These are phyloP conservation scores for Phyllopteryx taeniolatus DNA, from an alignment of 2,113 vertebrate species.

Conservation along the genomic window DNA sequence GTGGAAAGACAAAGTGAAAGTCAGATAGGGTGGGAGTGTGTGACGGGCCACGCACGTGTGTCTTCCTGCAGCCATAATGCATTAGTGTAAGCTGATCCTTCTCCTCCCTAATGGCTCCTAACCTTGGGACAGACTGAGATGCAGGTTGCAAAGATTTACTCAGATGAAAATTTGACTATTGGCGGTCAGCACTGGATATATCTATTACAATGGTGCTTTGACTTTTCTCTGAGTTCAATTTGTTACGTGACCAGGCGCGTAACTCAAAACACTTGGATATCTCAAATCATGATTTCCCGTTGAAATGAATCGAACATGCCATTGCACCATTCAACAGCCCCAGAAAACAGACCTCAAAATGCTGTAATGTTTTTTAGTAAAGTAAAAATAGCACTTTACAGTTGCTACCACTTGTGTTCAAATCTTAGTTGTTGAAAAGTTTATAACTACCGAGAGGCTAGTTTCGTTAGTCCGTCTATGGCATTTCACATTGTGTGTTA, in stretches of 20 bases:
- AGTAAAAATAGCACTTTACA: no score
- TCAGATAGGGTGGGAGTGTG: conserved; percentile 12
- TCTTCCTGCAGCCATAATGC: conserved; percentile 14
- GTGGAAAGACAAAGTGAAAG: conserved; percentile 9
- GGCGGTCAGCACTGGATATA: neutral
- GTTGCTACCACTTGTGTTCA: no score
- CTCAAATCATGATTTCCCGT: neutral
- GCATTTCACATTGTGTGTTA: no score
- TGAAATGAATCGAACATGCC: neutral
- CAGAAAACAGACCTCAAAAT: neutral
- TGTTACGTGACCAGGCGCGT: neutral
- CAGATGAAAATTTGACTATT: neutral
- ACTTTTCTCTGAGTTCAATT: neutral
- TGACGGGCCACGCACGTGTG: conserved; percentile 5
- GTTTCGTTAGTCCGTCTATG: no score
- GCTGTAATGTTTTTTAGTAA: neutral
- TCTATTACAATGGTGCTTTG: neutral
- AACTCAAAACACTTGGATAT: neutral
- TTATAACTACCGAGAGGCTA: no score
- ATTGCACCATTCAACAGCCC: neutral
- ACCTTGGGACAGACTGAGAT: conserved; percentile 6
- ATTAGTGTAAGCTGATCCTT: conserved; percentile 8
- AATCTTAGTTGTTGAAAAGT: no score
- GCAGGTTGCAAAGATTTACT: conserved; percentile 11
- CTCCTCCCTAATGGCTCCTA: conserved; percentile 1